A percentile compares a stretch with the other conserved stretches of the same genome.
phyloP scores from a whole-genome alignment of 1,140 invertebrate genomes.

The Brachionus paranguensis region DNA sequence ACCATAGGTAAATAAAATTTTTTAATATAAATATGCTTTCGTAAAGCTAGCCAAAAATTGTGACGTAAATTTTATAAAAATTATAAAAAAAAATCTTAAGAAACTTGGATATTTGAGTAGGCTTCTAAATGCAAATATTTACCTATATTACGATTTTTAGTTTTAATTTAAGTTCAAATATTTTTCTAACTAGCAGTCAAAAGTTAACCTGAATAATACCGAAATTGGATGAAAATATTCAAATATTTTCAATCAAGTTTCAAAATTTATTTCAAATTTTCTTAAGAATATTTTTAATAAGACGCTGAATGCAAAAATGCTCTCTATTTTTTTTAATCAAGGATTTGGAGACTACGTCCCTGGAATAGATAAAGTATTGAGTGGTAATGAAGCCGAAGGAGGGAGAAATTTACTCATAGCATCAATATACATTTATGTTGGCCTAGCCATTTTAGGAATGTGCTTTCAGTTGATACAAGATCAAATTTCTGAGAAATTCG shows the following conservation, averaged over 20 bases:
- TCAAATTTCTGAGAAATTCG: slow-evolving; percentile 1
- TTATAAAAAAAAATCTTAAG: not conserved
- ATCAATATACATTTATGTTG: slow-evolving; percentile 24
- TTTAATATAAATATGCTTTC: not conserved
- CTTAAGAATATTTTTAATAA: not conserved
- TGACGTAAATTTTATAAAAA: not conserved
- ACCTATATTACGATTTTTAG: not conserved
- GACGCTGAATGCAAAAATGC: not conserved
- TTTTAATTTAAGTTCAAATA: too few species aligned
- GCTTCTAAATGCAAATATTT: not conserved
- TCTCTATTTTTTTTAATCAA: not conserved
- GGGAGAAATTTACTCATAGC: not conserved
- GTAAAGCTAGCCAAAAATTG: not conserved
- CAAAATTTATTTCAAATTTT: not conserved
- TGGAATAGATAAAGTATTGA: not conserved
- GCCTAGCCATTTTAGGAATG: slow-evolving; percentile 35
- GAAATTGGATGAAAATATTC: too few species aligned
- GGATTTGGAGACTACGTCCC: slow-evolving; percentile 41
- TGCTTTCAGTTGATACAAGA: slow-evolving; percentile 40
- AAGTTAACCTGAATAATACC: too few species aligned
- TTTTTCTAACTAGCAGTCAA: too few species aligned
- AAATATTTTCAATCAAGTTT: not conserved
- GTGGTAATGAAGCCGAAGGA: slow-evolving; percentile 20
- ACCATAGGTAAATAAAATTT: slow-evolving; percentile 2
- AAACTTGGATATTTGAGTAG: not conserved